A percentile compares a stretch with the other conserved stretches of the same genome.
These are phyloP conservation scores for Sesamia inferens DNA, from an alignment of 2,888 invertebrate species.

Conservation along the genomic window DNA sequence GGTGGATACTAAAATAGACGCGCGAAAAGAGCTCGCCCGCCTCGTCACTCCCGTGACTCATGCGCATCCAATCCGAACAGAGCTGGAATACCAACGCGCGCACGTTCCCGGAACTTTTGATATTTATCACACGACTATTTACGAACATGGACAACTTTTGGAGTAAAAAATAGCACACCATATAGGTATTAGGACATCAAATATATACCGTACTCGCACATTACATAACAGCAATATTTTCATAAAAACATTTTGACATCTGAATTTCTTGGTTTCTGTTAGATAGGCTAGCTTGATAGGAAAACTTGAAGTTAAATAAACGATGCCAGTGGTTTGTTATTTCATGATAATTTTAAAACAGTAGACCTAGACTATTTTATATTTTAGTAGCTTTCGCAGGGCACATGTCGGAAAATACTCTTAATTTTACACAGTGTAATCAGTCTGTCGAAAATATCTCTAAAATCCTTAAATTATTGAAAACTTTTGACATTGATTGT, in stretches of 20 bases:
- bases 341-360: neutral
- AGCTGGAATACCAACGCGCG: conserved; percentile 63
- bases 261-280: neutral
- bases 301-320: neutral
- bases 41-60: conserved; percentile 72
- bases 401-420: too few relatives aligned
- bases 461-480: too few relatives aligned
- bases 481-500: too few relatives aligned
- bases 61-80: conserved; percentile 60
- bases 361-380: neutral
- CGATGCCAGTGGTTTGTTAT: neutral
- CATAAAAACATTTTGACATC: neutral
- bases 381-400: neutral
- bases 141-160: conserved; percentile 44
- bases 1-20: conserved; percentile 75
- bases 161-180: conserved; percentile 10
- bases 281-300: neutral
- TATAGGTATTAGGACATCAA: neutral
- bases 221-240: neutral
- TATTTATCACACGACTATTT: conserved; percentile 64
- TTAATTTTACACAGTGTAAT: neutral
- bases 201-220: neutral
- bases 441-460: too few relatives aligned
- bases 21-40: conserved; percentile 70
- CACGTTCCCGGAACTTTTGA: conserved; percentile 65